Evolutionary conservation across 2,888 invertebrate genomes (phyloP), one percentile per base, ranked within the genome.

Genomic region (Hemithea aestivaria): DNA sequence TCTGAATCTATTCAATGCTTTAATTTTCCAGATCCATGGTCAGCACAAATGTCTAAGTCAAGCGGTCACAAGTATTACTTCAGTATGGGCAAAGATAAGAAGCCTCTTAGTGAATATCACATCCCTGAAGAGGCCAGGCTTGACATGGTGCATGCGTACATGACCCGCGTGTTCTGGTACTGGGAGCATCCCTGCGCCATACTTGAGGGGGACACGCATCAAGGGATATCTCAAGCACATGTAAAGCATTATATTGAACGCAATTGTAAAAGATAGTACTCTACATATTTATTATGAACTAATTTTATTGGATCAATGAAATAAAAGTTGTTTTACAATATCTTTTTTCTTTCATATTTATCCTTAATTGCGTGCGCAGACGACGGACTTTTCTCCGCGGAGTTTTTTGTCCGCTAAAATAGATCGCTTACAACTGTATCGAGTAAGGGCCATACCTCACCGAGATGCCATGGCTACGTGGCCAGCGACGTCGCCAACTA

Each of bases 21-120:
- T n/a, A n/a, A n/a, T n/a, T n/a, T n/a, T n/a, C n/a, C 61, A 87
- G 87, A 82, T 40, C 83, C 87, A 10, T 87, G 87, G 87, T 66
- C 73, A 27, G 70, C 83, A 5, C 74, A 73, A 39, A 79, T 84
- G 47, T 87, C 85, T 0, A 83, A 80, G 55, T 71, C 58, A 12
- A 71, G 64, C 30, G 73, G 73, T 7, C 48, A 52, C 33, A 83
- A 84, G 49, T 87, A 83, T 54, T 87, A 80, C 41, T 80, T 65
- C 41, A 65, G 66, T 22, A 58, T 69, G 20, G 71, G 63, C 4
- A 64, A 65, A 36, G 72, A 73, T 41, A 66, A 71, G 12, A 69
- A 73, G 48, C 60, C 63, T 9, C 56, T 51, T n/a, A 83, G 83
- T 42, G 73, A 73, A 29, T 83, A 73, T 46, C 39, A 64, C 16